Percentiles rank a stretch among this genome's conserved stretches.
Evolutionary conservation across 2,797 vertebrate genomes (phyloP).

Genomic region (Centropyge bicolor): DNA sequence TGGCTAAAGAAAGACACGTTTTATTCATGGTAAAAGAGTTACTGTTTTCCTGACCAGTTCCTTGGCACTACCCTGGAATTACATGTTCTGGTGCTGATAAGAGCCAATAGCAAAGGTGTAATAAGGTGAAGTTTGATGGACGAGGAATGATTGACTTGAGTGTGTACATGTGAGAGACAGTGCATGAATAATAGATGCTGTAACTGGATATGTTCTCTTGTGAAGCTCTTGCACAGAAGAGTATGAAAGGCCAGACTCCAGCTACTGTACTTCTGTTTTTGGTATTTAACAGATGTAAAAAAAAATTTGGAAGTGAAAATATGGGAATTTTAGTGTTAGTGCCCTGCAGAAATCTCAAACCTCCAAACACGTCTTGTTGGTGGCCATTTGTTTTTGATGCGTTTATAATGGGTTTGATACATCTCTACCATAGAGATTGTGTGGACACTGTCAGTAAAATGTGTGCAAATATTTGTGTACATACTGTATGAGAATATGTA

Average conservation of each 20-base stretch:
- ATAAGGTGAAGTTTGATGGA: conserved; percentile 36
- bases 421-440: neutral
- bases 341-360: conserved; percentile 33
- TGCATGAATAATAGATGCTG: conserved; percentile 71
- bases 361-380: neutral
- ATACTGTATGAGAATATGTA: conserved; percentile 68
- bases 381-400: conserved; percentile 15
- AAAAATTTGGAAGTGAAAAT: conserved; percentile 51
- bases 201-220: conserved; percentile 64
- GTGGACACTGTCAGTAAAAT: neutral
- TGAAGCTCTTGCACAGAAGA: conserved; percentile 33
- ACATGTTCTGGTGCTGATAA: conserved; percentile 31
- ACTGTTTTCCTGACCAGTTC: conserved; percentile 1
- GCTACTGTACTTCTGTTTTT: conserved; percentile 28
- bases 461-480: conserved; percentile 69
- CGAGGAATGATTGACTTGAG: conserved; percentile 43
- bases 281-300: conserved; percentile 47
- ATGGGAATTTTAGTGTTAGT: conserved; percentile 42
- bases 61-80: conserved; percentile 2
- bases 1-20: conserved; percentile 54
- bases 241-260: conserved; percentile 35
- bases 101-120: conserved; percentile 16
- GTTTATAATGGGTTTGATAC: neutral
- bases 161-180: conserved; percentile 51
- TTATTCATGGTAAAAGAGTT: conserved; percentile 12